Conservation (phyloP, 2,888 invertebrate species). For the Metallyticus violacea region DNA sequence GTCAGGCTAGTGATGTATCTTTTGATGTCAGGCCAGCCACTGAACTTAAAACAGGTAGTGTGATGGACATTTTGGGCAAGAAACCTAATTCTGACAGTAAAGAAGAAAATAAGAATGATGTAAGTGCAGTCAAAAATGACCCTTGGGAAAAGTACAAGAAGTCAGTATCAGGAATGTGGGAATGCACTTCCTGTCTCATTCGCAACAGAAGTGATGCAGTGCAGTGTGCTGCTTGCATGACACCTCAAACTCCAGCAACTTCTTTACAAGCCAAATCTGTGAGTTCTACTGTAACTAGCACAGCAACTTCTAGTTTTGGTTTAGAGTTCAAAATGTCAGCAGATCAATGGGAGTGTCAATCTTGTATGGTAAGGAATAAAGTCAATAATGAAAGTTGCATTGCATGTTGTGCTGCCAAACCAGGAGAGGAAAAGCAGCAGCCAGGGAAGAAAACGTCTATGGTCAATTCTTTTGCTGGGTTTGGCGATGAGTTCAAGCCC, state of each 20-base stretch:
- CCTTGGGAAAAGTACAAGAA: conserved; percentile 9
- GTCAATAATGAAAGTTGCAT: conserved; percentile 3
- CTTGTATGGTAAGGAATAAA: conserved; percentile 18
- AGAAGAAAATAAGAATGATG: not conserved
- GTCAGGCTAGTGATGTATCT: conserved; percentile 31
- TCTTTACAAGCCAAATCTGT: conserved; percentile 32
- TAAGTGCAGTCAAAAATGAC: not conserved
- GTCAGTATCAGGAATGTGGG: conserved; percentile 41
- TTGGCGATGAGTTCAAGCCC: conserved; percentile 52
- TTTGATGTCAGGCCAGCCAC: conserved; percentile 36
- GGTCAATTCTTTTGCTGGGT: conserved; percentile 19
- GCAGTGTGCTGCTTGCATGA: conserved; percentile 19
- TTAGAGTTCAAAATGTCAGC: not conserved
- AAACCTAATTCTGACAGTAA: not conserved
- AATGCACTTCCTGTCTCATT: conserved; percentile 21
- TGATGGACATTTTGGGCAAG: conserved; percentile 47
- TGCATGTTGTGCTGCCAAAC: conserved; percentile 15
- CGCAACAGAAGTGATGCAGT: conserved; percentile 17
- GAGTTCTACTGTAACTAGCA: not conserved
- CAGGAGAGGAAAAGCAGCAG: not conserved
- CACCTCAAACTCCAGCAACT: conserved; percentile 48
- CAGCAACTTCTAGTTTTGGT: not conserved
- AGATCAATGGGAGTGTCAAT: conserved; percentile 22
- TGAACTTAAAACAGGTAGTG: conserved; percentile 48
- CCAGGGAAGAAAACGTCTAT: conserved; percentile 21